phyloP scores from a whole-genome alignment of 2,113 vertebrate species.

The Salvelinus sp. region DNA sequence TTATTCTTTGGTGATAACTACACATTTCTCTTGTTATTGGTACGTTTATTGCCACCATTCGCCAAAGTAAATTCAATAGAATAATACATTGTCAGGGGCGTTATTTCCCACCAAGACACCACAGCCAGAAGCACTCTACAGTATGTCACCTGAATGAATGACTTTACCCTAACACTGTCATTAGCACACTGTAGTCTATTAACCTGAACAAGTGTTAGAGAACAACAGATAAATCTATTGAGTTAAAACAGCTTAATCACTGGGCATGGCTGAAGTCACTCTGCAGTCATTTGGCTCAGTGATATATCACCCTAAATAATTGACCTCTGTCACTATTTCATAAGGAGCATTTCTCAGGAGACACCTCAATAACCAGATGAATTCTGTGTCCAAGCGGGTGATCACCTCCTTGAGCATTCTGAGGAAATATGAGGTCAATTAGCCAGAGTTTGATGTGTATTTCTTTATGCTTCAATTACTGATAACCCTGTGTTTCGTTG shows the following conservation, averaged over 20 bases:
- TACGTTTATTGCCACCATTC: background rate
- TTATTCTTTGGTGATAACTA: background rate
- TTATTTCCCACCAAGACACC: background rate
- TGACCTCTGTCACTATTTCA: conserved; percentile 54
- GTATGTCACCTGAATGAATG: background rate
- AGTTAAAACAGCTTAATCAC: conserved; percentile 48
- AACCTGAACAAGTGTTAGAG: conserved; percentile 42
- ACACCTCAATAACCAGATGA: conserved; percentile 31
- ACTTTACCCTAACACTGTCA: conserved; percentile 3
- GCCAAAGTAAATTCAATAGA: background rate
- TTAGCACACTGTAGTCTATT: conserved; percentile 25
- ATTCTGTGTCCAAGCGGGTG: conserved; percentile 36
- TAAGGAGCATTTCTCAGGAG: conserved; percentile 36
- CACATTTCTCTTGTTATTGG: background rate
- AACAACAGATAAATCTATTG: conserved; percentile 43
- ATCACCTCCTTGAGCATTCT: conserved; percentile 40
- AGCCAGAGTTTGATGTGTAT: background rate
- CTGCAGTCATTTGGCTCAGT: conserved; percentile 41
- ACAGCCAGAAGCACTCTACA: background rate
- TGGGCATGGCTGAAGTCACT: conserved; percentile 46
- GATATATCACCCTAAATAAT: conserved; percentile 54
- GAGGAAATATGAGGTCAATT: conserved; percentile 5
- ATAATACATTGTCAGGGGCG: background rate
- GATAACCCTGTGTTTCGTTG: background rate
- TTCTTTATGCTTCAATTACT: conserved; percentile 6